Conservation (phyloP, 2,888 invertebrate species). For the Anodontia alba region DNA sequence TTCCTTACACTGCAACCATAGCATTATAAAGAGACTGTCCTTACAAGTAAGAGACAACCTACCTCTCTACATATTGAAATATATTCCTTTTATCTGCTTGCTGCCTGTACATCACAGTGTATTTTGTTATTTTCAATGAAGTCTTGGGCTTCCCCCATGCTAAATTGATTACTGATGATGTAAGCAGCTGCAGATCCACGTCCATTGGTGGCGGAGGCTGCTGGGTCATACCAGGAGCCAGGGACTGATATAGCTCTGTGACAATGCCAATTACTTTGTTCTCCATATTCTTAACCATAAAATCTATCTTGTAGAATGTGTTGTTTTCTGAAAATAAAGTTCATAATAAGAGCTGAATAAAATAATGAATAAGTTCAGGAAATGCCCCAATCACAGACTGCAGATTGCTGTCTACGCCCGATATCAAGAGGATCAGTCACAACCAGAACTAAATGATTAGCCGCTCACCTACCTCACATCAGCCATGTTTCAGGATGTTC, state of each 20-base stretch:
- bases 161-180: constrained; percentile 36
- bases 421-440: too few relatives aligned
- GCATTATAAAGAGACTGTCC: too few relatives aligned
- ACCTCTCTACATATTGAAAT: too few relatives aligned
- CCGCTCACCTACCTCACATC: too few relatives aligned
- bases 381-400: too few relatives aligned
- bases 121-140: constrained; percentile 50
- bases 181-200: constrained; percentile 24
- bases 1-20: too few relatives aligned
- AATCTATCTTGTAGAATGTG: constrained; percentile 59
- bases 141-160: constrained; percentile 54
- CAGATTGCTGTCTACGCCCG: too few relatives aligned
- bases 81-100: constrained; percentile 14
- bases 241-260: constrained; percentile 56
- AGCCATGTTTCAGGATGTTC: too few relatives aligned
- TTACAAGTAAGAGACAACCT: too few relatives aligned
- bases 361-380: too few relatives aligned
- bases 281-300: constrained; percentile 49
- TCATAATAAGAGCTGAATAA: too few relatives aligned
- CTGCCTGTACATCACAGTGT: constrained; percentile 54
- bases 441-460: too few relatives aligned
- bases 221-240: constrained; percentile 35
- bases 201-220: constrained; percentile 64
- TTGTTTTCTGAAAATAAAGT: constrained; percentile 60
- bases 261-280: constrained; percentile 64